These are phyloP conservation scores for Eupleurogrammus muticus DNA, from an alignment of 2,797 vertebrate genomes.

Conservation along the genomic window DNA sequence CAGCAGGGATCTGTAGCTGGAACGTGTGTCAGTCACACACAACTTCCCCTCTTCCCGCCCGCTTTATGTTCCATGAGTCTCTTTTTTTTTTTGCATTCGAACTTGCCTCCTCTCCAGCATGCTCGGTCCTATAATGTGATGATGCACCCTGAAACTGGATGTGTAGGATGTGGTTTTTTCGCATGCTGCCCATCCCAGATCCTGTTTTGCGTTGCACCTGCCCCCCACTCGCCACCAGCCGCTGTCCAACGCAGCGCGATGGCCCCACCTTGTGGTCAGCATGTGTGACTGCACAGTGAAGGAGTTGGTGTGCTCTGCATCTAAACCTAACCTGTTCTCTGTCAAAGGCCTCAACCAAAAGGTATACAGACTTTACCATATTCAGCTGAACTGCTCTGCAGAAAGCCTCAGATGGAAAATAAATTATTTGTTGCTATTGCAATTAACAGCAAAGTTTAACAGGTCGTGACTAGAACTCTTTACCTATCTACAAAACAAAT, in stretches of 20 bases:
- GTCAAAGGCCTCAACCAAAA: neutral
- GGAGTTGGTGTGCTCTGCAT: neutral
- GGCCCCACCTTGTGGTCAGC: conserved; percentile 61
- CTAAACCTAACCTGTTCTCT: neutral
- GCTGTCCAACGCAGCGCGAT: conserved; percentile 30
- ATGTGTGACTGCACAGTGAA: conserved; percentile 45
- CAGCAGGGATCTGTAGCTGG: conserved; percentile 25
- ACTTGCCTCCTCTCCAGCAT: conserved; percentile 35
- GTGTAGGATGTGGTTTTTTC: conserved; percentile 44
- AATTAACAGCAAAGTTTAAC: neutral
- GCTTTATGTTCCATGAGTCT: neutral
- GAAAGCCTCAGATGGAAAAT: neutral
- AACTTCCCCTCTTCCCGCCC: conserved; percentile 1
- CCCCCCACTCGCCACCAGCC: conserved; percentile 1
- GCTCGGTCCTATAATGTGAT: conserved; percentile 26
- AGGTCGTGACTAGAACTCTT: neutral
- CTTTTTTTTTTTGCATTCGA: conserved; percentile 3
- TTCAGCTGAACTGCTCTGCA: neutral
- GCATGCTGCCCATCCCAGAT: conserved; percentile 62
- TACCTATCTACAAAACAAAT: no score
- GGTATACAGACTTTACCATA: neutral
- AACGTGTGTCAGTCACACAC: conserved; percentile 14
- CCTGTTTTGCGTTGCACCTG: conserved; percentile 57
- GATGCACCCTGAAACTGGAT: conserved; percentile 33
- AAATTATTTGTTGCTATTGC: neutral